phyloP scores from a whole-genome alignment of 2,113 vertebrate genomes.

The Donacobius atricapilla region DNA sequence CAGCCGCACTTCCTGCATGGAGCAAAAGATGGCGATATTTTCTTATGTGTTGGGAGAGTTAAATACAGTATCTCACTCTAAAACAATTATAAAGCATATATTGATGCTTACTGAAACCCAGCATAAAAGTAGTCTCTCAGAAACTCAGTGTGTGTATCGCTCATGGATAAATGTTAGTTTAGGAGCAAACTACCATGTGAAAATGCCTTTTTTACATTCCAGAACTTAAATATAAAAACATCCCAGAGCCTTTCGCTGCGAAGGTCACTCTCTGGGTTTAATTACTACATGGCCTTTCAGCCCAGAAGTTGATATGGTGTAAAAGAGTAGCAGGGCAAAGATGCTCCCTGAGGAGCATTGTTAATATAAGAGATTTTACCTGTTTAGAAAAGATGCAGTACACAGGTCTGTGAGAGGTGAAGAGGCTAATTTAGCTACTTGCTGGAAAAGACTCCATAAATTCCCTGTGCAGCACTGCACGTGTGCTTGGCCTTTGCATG shows the following conservation, averaged over 20 bases:
- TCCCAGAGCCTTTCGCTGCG: neutral
- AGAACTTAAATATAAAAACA: neutral
- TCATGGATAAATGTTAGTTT: neutral
- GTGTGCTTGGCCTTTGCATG: neutral
- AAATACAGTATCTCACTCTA: accelerated
- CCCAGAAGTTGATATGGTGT: neutral
- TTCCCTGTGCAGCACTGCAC: neutral
- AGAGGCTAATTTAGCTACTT: neutral
- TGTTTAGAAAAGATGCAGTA: neutral
- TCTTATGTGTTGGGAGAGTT: neutral
- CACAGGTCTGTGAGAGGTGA: neutral
- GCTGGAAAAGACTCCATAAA: neutral
- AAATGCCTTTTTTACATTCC: neutral
- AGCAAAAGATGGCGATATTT: conserved; percentile 70
- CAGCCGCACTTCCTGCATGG: neutral
- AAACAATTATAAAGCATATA: neutral
- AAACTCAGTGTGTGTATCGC: accelerated
- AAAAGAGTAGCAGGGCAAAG: neutral
- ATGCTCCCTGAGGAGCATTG: neutral
- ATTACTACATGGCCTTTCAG: neutral
- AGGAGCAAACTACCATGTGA: neutral
- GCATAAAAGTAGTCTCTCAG: neutral
- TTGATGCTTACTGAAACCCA: neutral
- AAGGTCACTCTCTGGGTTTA: neutral
- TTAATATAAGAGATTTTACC: neutral